Evolutionary conservation across 2,888 invertebrate genomes (phyloP), one percentile per base, ranked within the genome.

Genomic region (Idaea straminata): DNA sequence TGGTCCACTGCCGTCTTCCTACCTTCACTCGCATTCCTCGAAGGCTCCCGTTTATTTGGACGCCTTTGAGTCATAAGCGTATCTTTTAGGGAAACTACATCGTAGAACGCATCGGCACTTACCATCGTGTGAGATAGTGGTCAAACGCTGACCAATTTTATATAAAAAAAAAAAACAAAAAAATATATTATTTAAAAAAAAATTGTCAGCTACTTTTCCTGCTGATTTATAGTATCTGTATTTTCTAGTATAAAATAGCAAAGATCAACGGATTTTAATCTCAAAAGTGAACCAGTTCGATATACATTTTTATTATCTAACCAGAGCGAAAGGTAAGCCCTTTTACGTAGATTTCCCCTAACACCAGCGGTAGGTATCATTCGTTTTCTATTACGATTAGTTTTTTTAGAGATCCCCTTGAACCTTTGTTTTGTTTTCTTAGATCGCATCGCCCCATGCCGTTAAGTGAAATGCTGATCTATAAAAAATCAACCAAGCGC

Each of bases 301-400:
- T 64, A 57, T 35, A 59, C 35, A 64, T 58, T 47, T 47, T 47
- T 47, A 47, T 47, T 47, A 47, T 47, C 47, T 6, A 47, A 47
- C 47, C 47, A 47, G 36, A 47, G 10, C 13, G 47, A 10, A 47
- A 47, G 10, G 47, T 5, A 7, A 47, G 13, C 47, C 47, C 47
- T 47, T 47, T 47, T 47, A 47, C 47, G 47, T 47, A 47, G 47
- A 47, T 47, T 47, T 47, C 47, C 47, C 47, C 13, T 10, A 47
- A 47, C 47, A 10, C 47, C 47, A 47, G 47, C 7, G 25, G 25
- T 25, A 25, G 25, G 13, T 13, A 47, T 61, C 38, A 13, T 47
- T 47, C 13, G 4, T 47, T 47, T 10, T 7, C 47, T 47, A 47
- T 47, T 47, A 47, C 47, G 47, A 47, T 13, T 47, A 47, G 47